A percentile compares a stretch with the other conserved stretches of the same genome.
Evolutionary conservation across 2,113 vertebrate genomes (phyloP).

Genomic region (Rhea pennata): DNA sequence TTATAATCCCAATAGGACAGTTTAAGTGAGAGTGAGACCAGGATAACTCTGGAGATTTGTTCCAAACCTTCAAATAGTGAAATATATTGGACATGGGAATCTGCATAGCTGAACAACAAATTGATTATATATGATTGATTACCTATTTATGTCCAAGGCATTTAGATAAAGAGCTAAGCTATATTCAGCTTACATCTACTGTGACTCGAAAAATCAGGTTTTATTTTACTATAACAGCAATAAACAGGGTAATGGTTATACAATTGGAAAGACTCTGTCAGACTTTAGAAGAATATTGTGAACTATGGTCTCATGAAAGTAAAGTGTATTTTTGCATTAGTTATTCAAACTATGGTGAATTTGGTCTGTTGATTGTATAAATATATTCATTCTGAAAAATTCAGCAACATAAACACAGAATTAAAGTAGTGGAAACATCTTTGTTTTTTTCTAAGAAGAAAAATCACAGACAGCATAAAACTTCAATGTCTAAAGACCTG

Average conservation of each 20-base stretch:
- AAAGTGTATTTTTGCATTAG: neutral
- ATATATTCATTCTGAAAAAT: neutral
- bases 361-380: neutral
- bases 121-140: conserved; percentile 73
- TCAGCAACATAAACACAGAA: neutral
- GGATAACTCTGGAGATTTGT: neutral
- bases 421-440: neutral
- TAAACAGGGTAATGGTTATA: conserved; percentile 46
- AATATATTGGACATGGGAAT: conserved; percentile 13
- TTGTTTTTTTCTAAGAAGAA: neutral
- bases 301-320: neutral
- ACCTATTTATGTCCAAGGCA: conserved; percentile 28
- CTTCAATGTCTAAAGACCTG: neutral
- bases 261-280: neutral
- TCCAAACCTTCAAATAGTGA: neutral
- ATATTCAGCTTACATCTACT: conserved; percentile 37
- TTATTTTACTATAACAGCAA: conserved; percentile 19
- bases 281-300: neutral
- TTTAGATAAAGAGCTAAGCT: conserved; percentile 57
- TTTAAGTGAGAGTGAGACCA: neutral
- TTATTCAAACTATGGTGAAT: neutral
- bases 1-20: neutral
- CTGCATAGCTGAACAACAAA: conserved; percentile 48
- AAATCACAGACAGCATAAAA: neutral
- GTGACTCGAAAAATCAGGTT: conserved; percentile 53